Evolutionary conservation across 1,140 invertebrate genomes (phyloP), one percentile per base, ranked within the genome.

Genomic region (Ctenoplectra terminalis): DNA sequence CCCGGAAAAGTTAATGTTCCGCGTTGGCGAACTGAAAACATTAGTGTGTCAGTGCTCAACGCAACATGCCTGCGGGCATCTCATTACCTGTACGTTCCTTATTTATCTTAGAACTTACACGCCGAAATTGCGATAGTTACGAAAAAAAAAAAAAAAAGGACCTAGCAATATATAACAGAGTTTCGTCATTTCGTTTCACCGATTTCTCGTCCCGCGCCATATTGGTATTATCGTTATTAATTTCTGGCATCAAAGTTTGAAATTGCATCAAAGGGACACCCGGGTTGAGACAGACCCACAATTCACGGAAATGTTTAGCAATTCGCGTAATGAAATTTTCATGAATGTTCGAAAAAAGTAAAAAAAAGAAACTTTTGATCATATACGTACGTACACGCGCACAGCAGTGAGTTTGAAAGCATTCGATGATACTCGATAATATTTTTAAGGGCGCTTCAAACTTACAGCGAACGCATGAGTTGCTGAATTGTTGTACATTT

Each of bases 1-100:
- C 15, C 8, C 50, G 75, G 81, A 83, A 79, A 83, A 83, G 66
- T 83, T 83, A 79, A 67, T 72, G 80, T 63, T 82, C 73, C 71
- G 15, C 60, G 60, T 64, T 63, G 56, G 58, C 40, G 52, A 40
- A 50, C 54, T 67, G 76, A 71, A 80, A 79, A 71, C 61, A 58
- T 73, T 72, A 79, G 73, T 58, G 81, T 26, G 76, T 56, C 58
- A 17, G 48, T 63, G 23, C 72, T 54, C 48, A 29, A 73, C 20
- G 50, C 43, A 60, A 78, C 81, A 52, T 69, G 74, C 74, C 81
- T 54, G 56, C 48, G 34, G 52, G 64, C 75, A 54, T 70, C 81
- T 78, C 64, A 69, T 82, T 82, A 82, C 64, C 70, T 50, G 43
- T 31, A 58, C 26, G 31, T 29, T 31, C 26, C 61, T 43, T 54